These are phyloP conservation scores for Procapra przewalskii DNA, from an alignment of 2,113 vertebrate species.

Conservation along the genomic window DNA sequence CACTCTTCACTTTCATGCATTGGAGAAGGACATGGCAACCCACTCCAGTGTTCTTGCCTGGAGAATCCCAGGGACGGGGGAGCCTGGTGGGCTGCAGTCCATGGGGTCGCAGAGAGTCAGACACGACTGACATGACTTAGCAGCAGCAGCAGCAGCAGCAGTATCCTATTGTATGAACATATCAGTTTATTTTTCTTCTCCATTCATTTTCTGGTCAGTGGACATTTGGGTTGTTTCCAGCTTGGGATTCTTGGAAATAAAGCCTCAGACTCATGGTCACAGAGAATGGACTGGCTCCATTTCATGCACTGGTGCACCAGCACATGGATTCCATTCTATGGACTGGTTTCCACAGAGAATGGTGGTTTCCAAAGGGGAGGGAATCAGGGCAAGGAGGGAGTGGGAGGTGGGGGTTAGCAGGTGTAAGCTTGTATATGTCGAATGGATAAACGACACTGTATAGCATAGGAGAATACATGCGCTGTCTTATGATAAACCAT, in stretches of 20 bases:
- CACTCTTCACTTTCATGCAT: neutral
- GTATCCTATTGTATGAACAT: neutral
- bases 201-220: neutral
- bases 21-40: neutral
- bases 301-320: neutral
- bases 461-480: neutral
- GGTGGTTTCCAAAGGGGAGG: neutral
- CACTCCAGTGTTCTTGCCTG: too few species aligned
- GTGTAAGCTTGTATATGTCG: neutral
- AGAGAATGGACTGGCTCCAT: neutral
- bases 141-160: neutral
- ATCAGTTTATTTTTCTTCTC: neutral
- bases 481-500: neutral
- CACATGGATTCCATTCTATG: neutral
- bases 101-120: neutral
- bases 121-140: rapidly evolving
- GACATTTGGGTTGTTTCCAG: neutral
- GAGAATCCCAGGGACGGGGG: neutral
- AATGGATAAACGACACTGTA: neutral
- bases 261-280: neutral
- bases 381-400: neutral
- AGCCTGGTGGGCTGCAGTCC: neutral
- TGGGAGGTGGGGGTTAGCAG: neutral
- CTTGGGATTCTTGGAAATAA: neutral
- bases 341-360: neutral